A percentile compares a stretch with the other conserved stretches of the same genome.
phyloP scores from a whole-genome alignment of 1,140 invertebrate genomes.

The Vanessa tameamea region DNA sequence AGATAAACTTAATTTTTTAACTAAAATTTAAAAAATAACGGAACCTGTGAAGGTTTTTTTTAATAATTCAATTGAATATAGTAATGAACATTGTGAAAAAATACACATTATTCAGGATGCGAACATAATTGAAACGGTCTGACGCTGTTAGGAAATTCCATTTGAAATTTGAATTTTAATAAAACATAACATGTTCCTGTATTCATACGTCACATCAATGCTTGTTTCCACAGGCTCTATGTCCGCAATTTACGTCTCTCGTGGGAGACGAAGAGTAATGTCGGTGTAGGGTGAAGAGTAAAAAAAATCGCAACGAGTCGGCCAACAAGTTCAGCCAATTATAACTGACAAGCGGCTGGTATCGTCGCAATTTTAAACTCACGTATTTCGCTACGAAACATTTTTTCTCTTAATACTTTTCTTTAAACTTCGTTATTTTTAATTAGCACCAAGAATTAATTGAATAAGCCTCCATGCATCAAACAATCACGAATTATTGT shows the following conservation, averaged over 20 bases:
- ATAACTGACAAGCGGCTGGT: constrained; percentile 72
- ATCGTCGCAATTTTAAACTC: constrained; percentile 42
- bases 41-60: not conserved
- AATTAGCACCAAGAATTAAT: constrained; percentile 17
- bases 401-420: constrained; percentile 25
- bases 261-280: constrained; percentile 79
- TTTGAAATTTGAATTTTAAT: constrained; percentile 74
- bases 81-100: constrained; percentile 21
- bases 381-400: constrained; percentile 33
- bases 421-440: constrained; percentile 28
- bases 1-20: no score
- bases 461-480: not conserved
- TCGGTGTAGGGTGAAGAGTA: constrained; percentile 64
- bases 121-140: constrained; percentile 46
- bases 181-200: constrained; percentile 69
- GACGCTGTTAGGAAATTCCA: constrained; percentile 55
- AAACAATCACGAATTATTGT: constrained; percentile 8
- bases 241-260: constrained; percentile 76
- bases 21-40: no score
- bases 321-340: constrained; percentile 81
- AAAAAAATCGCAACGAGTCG: constrained; percentile 69
- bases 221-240: constrained; percentile 70
- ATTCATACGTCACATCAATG: constrained; percentile 76
- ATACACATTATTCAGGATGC: constrained; percentile 34
- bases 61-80: not conserved